Evolutionary conservation across 2,888 invertebrate species (phyloP), one percentile per base, ranked within the genome.

Genomic region (Micoletzkya japonica): DNA sequence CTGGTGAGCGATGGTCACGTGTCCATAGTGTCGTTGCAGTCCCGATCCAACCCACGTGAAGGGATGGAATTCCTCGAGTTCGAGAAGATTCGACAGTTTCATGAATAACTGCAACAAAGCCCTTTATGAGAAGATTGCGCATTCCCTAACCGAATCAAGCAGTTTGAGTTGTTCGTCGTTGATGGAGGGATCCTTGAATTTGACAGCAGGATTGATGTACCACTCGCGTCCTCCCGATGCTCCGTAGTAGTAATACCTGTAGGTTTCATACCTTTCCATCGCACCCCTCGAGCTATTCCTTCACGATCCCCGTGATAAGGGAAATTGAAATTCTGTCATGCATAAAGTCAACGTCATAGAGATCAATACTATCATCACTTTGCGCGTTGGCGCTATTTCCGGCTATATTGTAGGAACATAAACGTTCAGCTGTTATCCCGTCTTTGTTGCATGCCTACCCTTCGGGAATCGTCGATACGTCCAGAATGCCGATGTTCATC

Each of bases 201-300:
- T 83, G 66, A 79, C 75, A 1, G 75, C 76, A n/a, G 84, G 81
- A 36, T 82, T 81, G 34, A 85, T 77, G 68, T 80, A 85, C 85
- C 85, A 85, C 71, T 85, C 85, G 7, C 85, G 78, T 24, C 85
- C 85, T n/a, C 77, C 85, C 1, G 83, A 84, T 1, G 85, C 85
- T 20, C 85, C 85, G 66, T 81, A 85, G 73, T 80, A 83, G 70
- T 85, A 85, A 64, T 84, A 83, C n/a, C 85, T 66, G 1, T 30
- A 63, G 26, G 3, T 20, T 17, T n/a, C n/a, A n/a, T n/a, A n/a
- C n/a, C n/a, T n/a, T n/a, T n/a, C n/a, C n/a, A n/a, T n/a, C n/a
- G n/a, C n/a, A n/a, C n/a, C n/a, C n/a, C n/a, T n/a, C n/a, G n/a
- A n/a, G n/a, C n/a, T n/a, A n/a, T n/a, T n/a, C n/a, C n/a, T n/a